Base-by-base conservation (phyloP, 2,888 invertebrate species). In the Operophtera brumata region DNA sequence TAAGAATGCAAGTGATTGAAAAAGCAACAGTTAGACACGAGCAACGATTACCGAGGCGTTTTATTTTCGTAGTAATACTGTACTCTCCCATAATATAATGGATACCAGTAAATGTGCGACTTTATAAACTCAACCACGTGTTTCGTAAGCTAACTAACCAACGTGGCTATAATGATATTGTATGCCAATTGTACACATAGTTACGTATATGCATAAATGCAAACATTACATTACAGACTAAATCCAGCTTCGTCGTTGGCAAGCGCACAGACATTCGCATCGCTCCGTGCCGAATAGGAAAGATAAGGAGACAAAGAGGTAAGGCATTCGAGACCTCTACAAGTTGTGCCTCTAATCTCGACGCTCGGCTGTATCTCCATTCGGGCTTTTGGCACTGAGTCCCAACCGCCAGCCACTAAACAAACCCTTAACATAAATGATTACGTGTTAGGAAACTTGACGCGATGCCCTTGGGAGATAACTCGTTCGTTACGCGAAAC, bases 391-490 rank as follows among this genome's bases (percentile, higher is more conserved):
- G 65, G 62, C 61, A 57, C 48, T 49, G 54, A 42, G 48, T 61
- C 40, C 55, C 49, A 39, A 36, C 39, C 43, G 35, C 43, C 47
- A 55, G 47, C 59, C 44, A 54, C 60, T 63, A 65, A 65, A 67
- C 65, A 65, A 70, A 67, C 62, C 65, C 48, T 56, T 61, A 59
- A 57, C 65, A 65, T 77, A 74, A 77, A 72, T 75, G 77, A 77
- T 78, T 78, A 71, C 71, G 71, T 75, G 74, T 69, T 70, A 59
- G 65, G 66, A 62, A 69, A 49, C 66, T 64, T 65, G 67, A 70
- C 67, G 64, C 57, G 70, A 73, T 74, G 66, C 67, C 75, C 75
- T 73, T 72, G 71, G 62, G 70, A 77, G 74, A 73, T 75, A 77
- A 72, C 72, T 73, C 66, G 70, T 71, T 73, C 73, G 70, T 76